phyloP scores from a whole-genome alignment of 37 sponge, comb jelly and placozoan genomes.

The Amphimedon queenslandica region DNA sequence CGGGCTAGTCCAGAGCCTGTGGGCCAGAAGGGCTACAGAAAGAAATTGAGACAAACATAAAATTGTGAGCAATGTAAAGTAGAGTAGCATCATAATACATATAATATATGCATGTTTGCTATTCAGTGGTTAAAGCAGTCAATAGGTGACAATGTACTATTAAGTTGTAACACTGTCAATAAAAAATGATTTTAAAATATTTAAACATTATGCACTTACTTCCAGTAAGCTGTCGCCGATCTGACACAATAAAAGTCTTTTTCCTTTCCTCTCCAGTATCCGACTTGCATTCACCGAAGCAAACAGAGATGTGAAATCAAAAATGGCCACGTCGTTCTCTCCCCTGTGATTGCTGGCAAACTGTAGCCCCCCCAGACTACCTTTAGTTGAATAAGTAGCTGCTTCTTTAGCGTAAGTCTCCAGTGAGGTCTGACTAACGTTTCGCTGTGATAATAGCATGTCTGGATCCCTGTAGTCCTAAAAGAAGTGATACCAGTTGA shows the following conservation, averaged over 20 bases:
- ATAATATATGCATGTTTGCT: no score
- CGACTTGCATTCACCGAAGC: conserved; percentile 71
- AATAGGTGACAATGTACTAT: not conserved
- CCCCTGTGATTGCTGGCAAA: conserved; percentile 74
- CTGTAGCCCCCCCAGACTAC: conserved; percentile 53
- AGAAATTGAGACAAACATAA: no score
- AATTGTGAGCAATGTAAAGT: no score
- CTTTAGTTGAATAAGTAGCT: conserved; percentile 76
- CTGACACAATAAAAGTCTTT: conserved; percentile 63
- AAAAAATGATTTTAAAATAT: not conserved
- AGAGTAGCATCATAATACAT: not conserved
- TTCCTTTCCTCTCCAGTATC: conserved; percentile 71
- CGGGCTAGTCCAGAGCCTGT: conserved; percentile 88
- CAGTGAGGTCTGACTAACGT: conserved; percentile 48
- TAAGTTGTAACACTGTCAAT: not conserved
- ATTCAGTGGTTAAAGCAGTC: not conserved
- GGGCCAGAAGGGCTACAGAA: conserved; percentile 93
- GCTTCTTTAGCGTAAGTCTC: conserved; percentile 76
- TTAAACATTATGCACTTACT: conserved; percentile 15
- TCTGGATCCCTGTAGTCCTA: conserved; percentile 68
- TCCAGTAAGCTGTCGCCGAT: conserved; percentile 88
- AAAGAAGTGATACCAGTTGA: conserved; percentile 2
- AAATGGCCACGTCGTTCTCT: conserved; percentile 82
- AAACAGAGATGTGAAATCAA: conserved; percentile 92
- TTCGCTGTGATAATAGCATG: conserved; percentile 50